phyloP scores from a whole-genome alignment of 2,797 vertebrate species.

The Schizopygopsis malacanthus region DNA sequence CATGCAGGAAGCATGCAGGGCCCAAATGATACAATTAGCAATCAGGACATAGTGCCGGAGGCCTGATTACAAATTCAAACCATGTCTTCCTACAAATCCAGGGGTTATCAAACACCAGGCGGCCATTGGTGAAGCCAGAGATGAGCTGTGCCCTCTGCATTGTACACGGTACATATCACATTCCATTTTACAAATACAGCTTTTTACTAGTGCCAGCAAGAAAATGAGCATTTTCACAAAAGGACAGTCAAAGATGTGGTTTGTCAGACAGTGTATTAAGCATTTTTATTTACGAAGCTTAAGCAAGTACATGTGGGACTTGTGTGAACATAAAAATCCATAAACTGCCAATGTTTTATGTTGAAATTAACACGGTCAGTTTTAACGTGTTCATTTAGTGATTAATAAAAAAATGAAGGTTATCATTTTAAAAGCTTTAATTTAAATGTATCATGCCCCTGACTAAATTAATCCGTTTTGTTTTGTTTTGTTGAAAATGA shows the following conservation, averaged over 20 bases:
- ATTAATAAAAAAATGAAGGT: not conserved
- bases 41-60: slow-evolving; percentile 56
- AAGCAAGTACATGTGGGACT: not conserved
- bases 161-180: slow-evolving; percentile 40
- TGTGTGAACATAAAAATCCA: not conserved
- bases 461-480: too few relatives aligned
- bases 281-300: slow-evolving; percentile 11
- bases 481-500: too few relatives aligned
- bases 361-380: not conserved
- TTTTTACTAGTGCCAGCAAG: not conserved
- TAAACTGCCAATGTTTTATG: not conserved
- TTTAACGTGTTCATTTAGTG: not conserved
- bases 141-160: slow-evolving; percentile 46
- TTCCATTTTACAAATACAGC: slow-evolving; percentile 48
- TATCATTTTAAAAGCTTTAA: not conserved
- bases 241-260: slow-evolving; percentile 9
- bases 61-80: slow-evolving; percentile 60
- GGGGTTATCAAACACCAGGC: slow-evolving; percentile 56
- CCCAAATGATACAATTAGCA: slow-evolving; percentile 64
- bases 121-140: slow-evolving; percentile 41
- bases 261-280: not conserved
- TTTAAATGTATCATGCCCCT: not conserved
- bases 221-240: not conserved
- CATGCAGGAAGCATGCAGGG: slow-evolving; percentile 55
- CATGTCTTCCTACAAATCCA: slow-evolving; percentile 54